phyloP scores from a whole-genome alignment of 2,113 vertebrate genomes.

The Corythaeola cristata region DNA sequence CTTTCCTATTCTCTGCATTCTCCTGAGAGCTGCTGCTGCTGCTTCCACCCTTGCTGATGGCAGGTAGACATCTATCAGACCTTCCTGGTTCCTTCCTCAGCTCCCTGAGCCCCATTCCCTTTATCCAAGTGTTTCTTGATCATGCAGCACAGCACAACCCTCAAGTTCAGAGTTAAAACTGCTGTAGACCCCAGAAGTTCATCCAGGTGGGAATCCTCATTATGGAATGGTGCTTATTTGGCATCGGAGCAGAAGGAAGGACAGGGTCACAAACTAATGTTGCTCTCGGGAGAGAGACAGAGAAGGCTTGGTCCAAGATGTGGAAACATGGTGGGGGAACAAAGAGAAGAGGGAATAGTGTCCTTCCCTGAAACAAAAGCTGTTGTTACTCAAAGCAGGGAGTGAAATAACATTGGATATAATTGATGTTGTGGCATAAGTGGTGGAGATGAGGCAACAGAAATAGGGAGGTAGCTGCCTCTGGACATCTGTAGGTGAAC shows the following conservation, averaged over 20 bases:
- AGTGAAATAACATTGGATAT: neutral
- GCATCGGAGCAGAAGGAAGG: neutral
- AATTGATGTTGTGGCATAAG: neutral
- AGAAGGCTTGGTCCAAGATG: neutral
- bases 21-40: neutral
- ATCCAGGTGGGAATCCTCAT: neutral
- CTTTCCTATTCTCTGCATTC: neutral
- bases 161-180: neutral
- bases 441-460: neutral
- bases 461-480: neutral
- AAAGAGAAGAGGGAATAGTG: neutral
- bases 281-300: neutral
- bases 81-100: neutral
- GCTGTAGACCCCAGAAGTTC: neutral
- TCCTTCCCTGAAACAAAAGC: neutral
- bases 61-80: neutral
- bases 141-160: neutral
- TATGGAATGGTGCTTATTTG: neutral
- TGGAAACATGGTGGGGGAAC: neutral
- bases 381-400: neutral
- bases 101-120: neutral
- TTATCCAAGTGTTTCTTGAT: neutral
- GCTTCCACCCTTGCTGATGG: neutral
- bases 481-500: conserved; percentile 1
- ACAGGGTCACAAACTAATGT: neutral